Conservation (phyloP, 2,888 invertebrate species). For the Ornithoptera alexandrae region DNA sequence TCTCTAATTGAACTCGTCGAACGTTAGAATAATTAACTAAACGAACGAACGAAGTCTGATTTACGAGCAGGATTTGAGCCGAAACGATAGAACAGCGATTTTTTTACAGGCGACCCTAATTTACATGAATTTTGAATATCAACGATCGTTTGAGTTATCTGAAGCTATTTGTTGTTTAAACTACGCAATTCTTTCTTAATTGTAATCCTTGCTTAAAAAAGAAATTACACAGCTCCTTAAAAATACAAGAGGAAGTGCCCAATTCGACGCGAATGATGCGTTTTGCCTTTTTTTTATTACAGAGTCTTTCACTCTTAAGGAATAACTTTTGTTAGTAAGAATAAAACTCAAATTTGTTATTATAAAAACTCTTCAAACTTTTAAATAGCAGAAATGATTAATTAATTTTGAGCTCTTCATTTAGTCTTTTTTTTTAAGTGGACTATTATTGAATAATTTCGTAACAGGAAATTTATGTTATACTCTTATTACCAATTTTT, state of each 20-base stretch:
- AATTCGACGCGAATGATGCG: not conserved
- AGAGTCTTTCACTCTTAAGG: no score
- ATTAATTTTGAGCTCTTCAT: no score
- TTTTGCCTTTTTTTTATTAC: no score
- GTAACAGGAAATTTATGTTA: no score
- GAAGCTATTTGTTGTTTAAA: constrained; percentile 8
- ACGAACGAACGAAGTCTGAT: constrained; percentile 41
- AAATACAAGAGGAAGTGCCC: not conserved
- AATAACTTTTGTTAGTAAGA: no score
- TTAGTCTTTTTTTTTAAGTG: no score
- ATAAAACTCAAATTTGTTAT: no score
- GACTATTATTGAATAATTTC: no score
- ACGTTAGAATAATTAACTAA: constrained; percentile 47
- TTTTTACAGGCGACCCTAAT: constrained; percentile 26
- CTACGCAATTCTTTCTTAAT: not conserved
- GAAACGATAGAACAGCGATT: constrained; percentile 35
- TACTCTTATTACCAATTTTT: no score
- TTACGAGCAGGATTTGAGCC: constrained; percentile 44
- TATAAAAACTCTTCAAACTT: no score
- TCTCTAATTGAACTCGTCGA: constrained; percentile 27
- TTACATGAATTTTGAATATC: constrained; percentile 19
- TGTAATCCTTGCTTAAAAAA: not conserved
- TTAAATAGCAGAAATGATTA: no score
- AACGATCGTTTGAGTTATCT: constrained; percentile 16
- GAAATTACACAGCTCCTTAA: not conserved